Base-by-base conservation (phyloP, 2,113 vertebrate genomes). In the Anoplopoma fimbria region DNA sequence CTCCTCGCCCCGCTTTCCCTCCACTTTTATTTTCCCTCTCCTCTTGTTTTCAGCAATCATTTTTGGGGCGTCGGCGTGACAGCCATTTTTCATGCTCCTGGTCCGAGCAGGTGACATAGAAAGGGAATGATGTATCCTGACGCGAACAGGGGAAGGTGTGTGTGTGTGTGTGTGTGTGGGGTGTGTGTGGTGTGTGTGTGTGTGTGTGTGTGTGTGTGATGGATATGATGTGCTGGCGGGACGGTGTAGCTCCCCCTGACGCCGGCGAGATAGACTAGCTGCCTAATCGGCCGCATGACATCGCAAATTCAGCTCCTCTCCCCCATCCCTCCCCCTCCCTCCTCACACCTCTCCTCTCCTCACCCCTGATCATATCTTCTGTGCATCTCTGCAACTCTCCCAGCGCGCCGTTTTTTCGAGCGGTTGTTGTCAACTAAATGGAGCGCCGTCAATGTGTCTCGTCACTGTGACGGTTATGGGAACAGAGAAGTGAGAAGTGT, bases 71-170 rank as follows among this genome's bases (percentile, higher is more conserved):
- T 33, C 29, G 67, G 67, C 67, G 12, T 33, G 42, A 51, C 45
- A 92, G 94, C 95, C 95, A 98, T 98, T 98, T 97, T 96, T 98
- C 96, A 97, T 95, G 96, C 95, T 96, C 94, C 84, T 92, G 96
- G 97, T 96, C 96, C 94, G 95, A 97, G 96, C 94, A 94, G 94
- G 95, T 97, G 97, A 98, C 97, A 97, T 94, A 95, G 96, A 95
- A n/a, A 95, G 95, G 95, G 95, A 96, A 96, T 97, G 97, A 97
- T 97, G 94, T 96, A 94, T 95, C 95, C 95, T 96, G 96, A 97
- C 95, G 93, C 93, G 89, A 95, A 95, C 95, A 94, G 92, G 93
- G 93, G 95, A 93, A 92, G 67, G 94, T 95, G 93, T 55, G 47
- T 29, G 57, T 23, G 72, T 42, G 57, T 40, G 60, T 68, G 63